Base-by-base conservation (phyloP, 2,113 vertebrate species). In the Coptodon rendalli region DNA sequence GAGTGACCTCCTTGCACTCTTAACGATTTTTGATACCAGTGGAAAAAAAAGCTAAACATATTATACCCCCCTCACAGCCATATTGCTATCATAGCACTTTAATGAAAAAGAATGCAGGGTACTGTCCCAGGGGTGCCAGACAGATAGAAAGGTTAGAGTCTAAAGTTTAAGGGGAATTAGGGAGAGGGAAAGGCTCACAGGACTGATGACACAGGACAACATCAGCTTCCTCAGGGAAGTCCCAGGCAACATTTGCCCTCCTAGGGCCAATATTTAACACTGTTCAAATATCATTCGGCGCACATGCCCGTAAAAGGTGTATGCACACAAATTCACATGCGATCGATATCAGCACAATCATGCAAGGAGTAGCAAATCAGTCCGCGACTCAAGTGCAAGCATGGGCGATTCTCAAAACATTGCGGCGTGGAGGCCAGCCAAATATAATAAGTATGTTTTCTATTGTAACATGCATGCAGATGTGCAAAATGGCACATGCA, bases 21-120 rank as follows among this genome's bases (percentile, higher is more conserved):
- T 93, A 96, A 95, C 85, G 94, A 95, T 96, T 95, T 95, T 95
- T 95, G 93, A 95, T 95, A 89, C 89, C 90, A 81, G 90, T 89
- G 85, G 90, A 89, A 92, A 94, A 50, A 91, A 92, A 95, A 94
- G 90, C 82, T 91, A 94, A 94, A 94, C 92, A 93, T 92, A 92
- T 93, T 93, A 91, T 93, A 81, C 82, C 85, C 82, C 87, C 87
- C 91, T 92, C 85, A 87, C 89, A 94, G 93, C 89, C 88, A 91
- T 95, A 91, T 91, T 95, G 95, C 92, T 94, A 95, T 94, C 85
- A 92, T 94, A 92, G 93, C 91, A 87, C 93, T 95, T 94, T 95
- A 95, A 95, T 96, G 92, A 95, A 96, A 95, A 96, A 94, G 87
- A 94, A 95, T 95, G 92, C 85, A 88, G 89, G 92, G 78, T 68